A percentile compares a stretch with the other conserved stretches of the same genome.
These are phyloP conservation scores for Saturnia japonica DNA, from an alignment of 2,888 invertebrate genomes.

Conservation along the genomic window DNA sequence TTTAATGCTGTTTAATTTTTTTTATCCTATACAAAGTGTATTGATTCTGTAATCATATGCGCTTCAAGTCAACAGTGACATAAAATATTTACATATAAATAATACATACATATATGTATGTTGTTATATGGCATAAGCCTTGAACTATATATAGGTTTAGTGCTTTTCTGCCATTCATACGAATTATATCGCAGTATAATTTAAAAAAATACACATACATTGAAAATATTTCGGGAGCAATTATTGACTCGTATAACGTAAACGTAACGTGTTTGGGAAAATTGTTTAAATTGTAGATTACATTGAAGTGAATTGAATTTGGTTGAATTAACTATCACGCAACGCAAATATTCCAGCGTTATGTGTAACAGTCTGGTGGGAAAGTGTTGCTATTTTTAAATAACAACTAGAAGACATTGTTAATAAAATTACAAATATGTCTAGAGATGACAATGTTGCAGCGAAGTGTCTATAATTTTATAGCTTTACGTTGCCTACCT, in stretches of 20 bases:
- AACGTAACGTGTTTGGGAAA: neutral
- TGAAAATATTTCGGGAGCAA: neutral
- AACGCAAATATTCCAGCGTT: no score
- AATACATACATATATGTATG: neutral
- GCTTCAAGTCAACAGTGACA: neutral
- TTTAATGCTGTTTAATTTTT: neutral
- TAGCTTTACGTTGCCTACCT: no score
- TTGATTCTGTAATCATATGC: neutral
- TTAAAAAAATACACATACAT: neutral
- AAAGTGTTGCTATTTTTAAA: no score
- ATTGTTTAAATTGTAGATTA: neutral
- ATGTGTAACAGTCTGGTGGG: no score
- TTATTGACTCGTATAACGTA: neutral
- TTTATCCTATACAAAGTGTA: neutral
- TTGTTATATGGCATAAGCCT: neutral
- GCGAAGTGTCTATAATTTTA: no score
- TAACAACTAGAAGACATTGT: no score
- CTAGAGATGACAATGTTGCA: no score
- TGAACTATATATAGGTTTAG: neutral
- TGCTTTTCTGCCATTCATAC: neutral
- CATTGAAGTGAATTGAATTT: no score
- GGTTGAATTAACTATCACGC: no score
- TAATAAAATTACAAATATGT: no score
- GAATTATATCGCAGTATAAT: neutral
- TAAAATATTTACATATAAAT: neutral